Base-by-base conservation (phyloP, 2,888 invertebrate genomes). In the Sabatieria punctata region DNA sequence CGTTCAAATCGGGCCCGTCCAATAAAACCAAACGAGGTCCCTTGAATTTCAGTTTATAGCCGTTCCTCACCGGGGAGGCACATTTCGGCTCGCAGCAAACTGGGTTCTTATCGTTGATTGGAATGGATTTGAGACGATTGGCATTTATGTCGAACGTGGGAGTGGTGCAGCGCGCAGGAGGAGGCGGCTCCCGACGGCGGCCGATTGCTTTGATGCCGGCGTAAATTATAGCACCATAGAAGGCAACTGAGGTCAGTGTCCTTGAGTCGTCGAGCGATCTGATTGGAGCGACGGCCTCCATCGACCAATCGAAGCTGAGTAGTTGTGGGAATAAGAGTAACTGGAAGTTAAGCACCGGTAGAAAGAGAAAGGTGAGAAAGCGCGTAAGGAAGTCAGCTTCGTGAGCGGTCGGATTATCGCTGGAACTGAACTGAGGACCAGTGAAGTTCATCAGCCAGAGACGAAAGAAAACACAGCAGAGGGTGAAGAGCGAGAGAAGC, bases 291-390 rank as follows among this genome's bases (percentile, higher is more conserved):
- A 95, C 78, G 1, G 93, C 81, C 59, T 89, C 88, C 93, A 95
- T 93, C 24, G 91, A 89, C 95, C 93, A 95, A 70, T 95, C 93
- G 71, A 91, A 95, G 68, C 89, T 89, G 46, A 95, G 74, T 56
- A 79, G 78, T 57, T 77, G 76, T 4, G 93, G 93, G 67, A 79
- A 85, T 36, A 91, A 66, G 50, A 93, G 73, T 60, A 93, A 76
- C 67, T 78, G 77, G 60, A 86, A 79, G 70, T 93, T 91, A 65
- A 85, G 80, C 39, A 82, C 80, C 36, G 93, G 91, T 57, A 95
- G 76, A 67, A 86, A 88, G 54, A 80, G 73, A 70, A 89, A 93
- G 44, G 93, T 93, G 61, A 88, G 75, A 48, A 82, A 74, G 54
- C 93, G 76, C 1, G 48, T 83, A 58, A 83, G 69, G 41, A 80